Evolutionary conservation across 2,797 vertebrate genomes (phyloP), one percentile per base, ranked within the genome.

Genomic region (Oryzias sinensis): DNA sequence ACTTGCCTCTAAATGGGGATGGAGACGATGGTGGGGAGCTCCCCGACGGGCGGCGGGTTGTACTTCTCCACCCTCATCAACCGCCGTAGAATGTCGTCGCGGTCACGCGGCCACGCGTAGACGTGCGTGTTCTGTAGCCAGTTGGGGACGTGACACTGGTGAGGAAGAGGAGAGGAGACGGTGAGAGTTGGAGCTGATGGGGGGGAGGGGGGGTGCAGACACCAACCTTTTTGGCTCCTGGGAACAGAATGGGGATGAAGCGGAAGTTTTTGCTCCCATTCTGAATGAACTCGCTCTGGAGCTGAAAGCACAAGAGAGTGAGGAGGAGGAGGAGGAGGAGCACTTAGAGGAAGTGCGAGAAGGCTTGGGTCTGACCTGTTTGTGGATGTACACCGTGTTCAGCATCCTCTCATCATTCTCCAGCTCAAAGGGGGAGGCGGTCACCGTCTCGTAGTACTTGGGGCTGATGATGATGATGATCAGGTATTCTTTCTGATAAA

Each of bases 401-500:
- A 92, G 86, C 3, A 89, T 92, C 70, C 88, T 81, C 79, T 94
- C 92, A 29, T 94, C 92, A 1, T 85, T 90, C 69, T 92, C 90
- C 68, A 86, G 49, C 43, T 73, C 75, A 1, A 80, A 65, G 0
- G 84, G 83, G 0, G 88, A 82, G 0, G 82, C 84, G 0, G 91
- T 92, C 50, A 93, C 92, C 0, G 90, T 90, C 71, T 92, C 81
- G 2, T 90, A 85, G 77, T 94, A 94, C 73, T 93, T 94, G 1
- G 92, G 93, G 60, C 92, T 93, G 85, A 94, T 93, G 68, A 92
- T 89, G 72, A 94, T 93, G 81, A 94, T 93, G 77, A 94, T 93
- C 82, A 94, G 77, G 52, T 93, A 94, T 43, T 92, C 93, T 72
- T 93, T 94, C 91, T 92, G 29, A 8, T 33, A 33, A 33, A 33